Base-by-base conservation (phyloP, 2,888 invertebrate genomes). In the Trichopria drosophilae region DNA sequence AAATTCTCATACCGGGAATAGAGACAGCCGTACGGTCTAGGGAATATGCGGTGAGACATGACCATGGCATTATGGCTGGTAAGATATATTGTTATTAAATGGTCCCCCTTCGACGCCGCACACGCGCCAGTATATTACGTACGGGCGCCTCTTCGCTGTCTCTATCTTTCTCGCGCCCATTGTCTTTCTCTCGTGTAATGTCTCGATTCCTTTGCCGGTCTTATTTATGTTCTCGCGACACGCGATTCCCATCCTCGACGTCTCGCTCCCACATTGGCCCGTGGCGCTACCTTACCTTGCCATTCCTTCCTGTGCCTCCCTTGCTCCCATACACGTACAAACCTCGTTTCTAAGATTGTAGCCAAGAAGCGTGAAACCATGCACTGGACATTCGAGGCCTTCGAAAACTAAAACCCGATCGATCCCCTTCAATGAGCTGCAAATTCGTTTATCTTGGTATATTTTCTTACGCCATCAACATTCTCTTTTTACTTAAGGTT, bases 31-130 rank as follows among this genome's bases (percentile, higher is more conserved):
- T n/a, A n/a, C n/a, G n/a, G n/a, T n/a, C n/a, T n/a, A n/a, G n/a
- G n/a, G n/a, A n/a, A n/a, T n/a, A n/a, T n/a, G n/a, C n/a, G n/a
- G n/a, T n/a, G n/a, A 36, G 46, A 32, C 36, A 15, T 43, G 34
- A 35, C 28, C 53, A 53, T 59, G 56, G 60, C 59, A 63, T 66
- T 68, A 66, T 64, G 64, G 61, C 66, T 63, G 61, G 53, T 61
- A 70, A 73, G 74, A 75, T 73, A 69, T 74, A 74, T 73, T 69
- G 72, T 74, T 75, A 75, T 75, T 74, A 74, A 75, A 74, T 71
- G 71, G 72, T 66, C 64, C 64, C 65, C 67, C 68, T 62, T 61
- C 65, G 64, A 64, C 63, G 63, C 59, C 59, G 48, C 57, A 52
- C 64, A 55, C 64, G 63, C 63, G 66, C 62, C 67, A 64, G 63